Conservation (phyloP, 1,140 invertebrate species). For the Cherax destructor region DNA sequence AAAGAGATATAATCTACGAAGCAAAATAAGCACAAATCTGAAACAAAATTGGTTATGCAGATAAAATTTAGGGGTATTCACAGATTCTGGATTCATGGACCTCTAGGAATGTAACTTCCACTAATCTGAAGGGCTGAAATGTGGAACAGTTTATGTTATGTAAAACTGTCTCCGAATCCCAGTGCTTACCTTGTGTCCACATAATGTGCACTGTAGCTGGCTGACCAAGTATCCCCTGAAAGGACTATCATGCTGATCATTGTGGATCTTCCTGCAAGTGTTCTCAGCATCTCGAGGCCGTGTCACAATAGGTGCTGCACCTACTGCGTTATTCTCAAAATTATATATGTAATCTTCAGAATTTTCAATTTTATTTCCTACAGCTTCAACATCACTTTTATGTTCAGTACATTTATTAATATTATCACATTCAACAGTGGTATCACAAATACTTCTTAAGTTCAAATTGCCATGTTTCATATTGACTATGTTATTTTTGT, state of each 20-base stretch:
- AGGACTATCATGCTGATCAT: constrained; percentile 46
- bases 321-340: background rate
- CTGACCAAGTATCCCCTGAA: constrained; percentile 61
- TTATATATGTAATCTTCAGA: background rate
- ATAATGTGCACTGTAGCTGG: constrained; percentile 52
- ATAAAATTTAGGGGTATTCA: too few relatives aligned
- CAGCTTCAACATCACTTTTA: background rate
- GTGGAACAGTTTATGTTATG: too few relatives aligned
- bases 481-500: background rate
- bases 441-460: background rate
- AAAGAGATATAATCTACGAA: too few relatives aligned
- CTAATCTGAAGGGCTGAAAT: too few relatives aligned
- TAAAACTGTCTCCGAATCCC: background rate
- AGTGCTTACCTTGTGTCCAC: constrained; percentile 54
- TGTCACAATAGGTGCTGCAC: background rate
- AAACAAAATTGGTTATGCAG: too few relatives aligned
- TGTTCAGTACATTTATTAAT: background rate
- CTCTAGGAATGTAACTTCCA: too few relatives aligned
- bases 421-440: background rate
- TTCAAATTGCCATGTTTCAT: background rate
- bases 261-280: constrained; percentile 15
- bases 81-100: too few relatives aligned
- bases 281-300: background rate
- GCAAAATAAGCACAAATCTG: too few relatives aligned
- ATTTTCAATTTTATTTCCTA: background rate